phyloP scores from a whole-genome alignment of 2,113 vertebrate species.

The Eurypyga helias region DNA sequence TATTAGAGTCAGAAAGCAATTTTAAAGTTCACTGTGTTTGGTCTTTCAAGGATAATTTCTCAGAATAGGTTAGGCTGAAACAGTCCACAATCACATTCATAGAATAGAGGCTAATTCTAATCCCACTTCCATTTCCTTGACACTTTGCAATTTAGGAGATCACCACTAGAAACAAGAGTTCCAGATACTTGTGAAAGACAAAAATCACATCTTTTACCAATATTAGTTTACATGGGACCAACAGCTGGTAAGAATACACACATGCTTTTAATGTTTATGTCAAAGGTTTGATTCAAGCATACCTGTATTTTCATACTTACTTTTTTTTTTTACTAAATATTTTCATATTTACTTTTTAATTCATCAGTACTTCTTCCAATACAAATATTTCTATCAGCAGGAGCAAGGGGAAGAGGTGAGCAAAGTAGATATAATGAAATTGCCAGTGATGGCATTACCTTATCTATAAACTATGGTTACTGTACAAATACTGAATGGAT shows the following conservation, averaged over 20 bases:
- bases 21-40: not conserved
- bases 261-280: not conserved
- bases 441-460: not conserved
- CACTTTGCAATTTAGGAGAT: not conserved
- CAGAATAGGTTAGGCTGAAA: not conserved
- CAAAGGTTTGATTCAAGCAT: not conserved
- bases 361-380: not conserved
- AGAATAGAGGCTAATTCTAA: not conserved
- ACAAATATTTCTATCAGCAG: not conserved
- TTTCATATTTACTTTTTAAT: not conserved
- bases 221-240: not conserved
- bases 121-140: not conserved
- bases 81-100: rapidly evolving
- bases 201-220: not conserved
- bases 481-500: not conserved
- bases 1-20: not conserved
- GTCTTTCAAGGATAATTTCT: not conserved
- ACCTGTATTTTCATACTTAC: not conserved
- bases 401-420: not conserved
- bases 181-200: not conserved
- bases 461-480: not conserved
- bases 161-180: not conserved
- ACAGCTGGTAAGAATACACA: not conserved
- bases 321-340: not conserved
- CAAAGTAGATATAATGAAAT: not conserved